Evolutionary conservation across 2,113 vertebrate genomes (phyloP).

Genomic region (Vidua macroura): DNA sequence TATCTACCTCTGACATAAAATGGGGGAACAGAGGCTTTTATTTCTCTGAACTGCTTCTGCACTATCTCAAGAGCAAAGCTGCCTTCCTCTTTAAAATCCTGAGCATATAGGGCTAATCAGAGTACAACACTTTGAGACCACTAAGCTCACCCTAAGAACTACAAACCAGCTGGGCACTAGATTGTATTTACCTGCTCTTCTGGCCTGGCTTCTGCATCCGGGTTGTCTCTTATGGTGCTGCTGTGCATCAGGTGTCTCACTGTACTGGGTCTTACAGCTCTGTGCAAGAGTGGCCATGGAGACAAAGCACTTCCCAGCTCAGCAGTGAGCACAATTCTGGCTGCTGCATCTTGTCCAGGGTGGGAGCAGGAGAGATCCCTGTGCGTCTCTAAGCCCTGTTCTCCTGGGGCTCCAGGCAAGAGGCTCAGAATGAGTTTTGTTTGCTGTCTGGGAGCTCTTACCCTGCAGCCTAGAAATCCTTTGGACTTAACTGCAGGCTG

Average conservation of each 20-base stretch:
- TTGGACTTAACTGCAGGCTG: neutral
- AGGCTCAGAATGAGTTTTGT: neutral
- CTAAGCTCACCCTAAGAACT: neutral
- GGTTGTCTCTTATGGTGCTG: neutral
- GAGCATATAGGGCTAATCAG: neutral
- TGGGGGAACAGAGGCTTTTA: neutral
- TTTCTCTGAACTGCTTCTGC: neutral
- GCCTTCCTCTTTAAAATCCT: neutral
- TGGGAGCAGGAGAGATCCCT: neutral
- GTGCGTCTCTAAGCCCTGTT: neutral
- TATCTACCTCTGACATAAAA: neutral
- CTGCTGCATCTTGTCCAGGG: neutral
- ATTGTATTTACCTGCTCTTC: neutral
- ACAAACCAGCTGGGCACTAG: neutral
- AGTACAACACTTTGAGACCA: neutral
- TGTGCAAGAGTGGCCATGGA: neutral
- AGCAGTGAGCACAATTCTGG: neutral
- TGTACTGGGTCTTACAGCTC: neutral
- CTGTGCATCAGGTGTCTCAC: neutral
- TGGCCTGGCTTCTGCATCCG: neutral
- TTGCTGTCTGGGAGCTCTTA: neutral
- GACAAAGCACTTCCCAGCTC: neutral
- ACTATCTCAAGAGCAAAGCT: neutral
- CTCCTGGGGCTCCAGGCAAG: neutral
- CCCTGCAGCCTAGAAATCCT: neutral